These are phyloP conservation scores for Doryteuthis pealeii DNA, from an alignment of 1,140 invertebrate genomes.

Conservation along the genomic window DNA sequence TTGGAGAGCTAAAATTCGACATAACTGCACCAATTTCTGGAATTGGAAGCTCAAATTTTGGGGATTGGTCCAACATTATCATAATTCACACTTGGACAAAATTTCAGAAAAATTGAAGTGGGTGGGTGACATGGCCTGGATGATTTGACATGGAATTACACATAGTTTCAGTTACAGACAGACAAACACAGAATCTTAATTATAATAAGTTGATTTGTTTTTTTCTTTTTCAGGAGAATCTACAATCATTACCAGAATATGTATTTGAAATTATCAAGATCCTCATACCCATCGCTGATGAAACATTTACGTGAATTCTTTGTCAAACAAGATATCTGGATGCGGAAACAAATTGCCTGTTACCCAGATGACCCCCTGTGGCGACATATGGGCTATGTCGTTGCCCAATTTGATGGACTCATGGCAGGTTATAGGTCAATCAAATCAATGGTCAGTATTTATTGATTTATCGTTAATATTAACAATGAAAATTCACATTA, in stretches of 20 bases:
- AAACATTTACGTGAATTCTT: slow-evolving; percentile 34
- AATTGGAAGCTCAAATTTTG: too few species aligned
- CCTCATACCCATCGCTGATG: not conserved
- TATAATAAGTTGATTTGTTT: too few species aligned
- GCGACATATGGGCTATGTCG: slow-evolving; percentile 43
- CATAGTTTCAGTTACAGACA: too few species aligned
- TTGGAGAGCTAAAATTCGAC: too few species aligned
- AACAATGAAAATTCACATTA: too few species aligned
- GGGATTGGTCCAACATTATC: too few species aligned
- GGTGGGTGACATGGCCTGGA: too few species aligned
- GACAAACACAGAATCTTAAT: too few species aligned
- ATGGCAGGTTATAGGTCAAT: slow-evolving; percentile 40
- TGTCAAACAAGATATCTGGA: slow-evolving; percentile 39
- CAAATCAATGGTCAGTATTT: slow-evolving; percentile 8
- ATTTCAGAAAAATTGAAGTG: too few species aligned
- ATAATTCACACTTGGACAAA: too few species aligned
- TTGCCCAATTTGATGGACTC: slow-evolving; percentile 48
- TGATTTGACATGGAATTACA: too few species aligned
- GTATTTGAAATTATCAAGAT: slow-evolving; percentile 31
- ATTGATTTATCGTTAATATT: not conserved
- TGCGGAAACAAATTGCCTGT: slow-evolving; percentile 35
- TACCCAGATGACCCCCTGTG: slow-evolving; percentile 39
- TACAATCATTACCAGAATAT: slow-evolving; percentile 47
- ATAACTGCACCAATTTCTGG: too few species aligned
- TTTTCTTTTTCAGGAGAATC: slow-evolving; percentile 41